These are phyloP conservation scores for Stictonetta naevosa DNA, from an alignment of 2,113 vertebrate species.

Conservation along the genomic window DNA sequence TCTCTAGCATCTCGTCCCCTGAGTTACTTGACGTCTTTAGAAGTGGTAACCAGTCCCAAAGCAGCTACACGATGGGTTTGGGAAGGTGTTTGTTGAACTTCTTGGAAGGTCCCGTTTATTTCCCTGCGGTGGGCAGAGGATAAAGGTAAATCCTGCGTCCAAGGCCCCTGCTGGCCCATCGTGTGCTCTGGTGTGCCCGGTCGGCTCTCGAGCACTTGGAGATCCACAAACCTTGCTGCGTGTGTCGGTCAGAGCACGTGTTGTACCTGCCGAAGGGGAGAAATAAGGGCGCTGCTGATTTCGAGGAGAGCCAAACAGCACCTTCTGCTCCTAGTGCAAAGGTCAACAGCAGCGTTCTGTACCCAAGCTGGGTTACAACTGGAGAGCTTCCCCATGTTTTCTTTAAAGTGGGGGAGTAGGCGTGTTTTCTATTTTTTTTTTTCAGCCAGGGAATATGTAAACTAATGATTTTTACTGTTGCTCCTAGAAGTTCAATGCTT, in stretches of 20 bases:
- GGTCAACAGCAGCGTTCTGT: neutral
- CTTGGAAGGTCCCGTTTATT: neutral
- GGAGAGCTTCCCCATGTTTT: neutral
- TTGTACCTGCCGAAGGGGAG: neutral
- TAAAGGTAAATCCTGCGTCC: neutral
- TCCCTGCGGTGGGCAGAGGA: neutral
- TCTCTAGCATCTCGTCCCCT: neutral
- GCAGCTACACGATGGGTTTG: neutral
- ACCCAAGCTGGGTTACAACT: neutral
- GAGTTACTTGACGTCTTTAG: neutral
- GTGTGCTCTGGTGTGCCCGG: rapidly evolving
- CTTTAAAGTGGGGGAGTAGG: neutral
- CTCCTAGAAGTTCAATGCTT: neutral
- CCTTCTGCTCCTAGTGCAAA: neutral
- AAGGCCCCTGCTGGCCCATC: neutral
- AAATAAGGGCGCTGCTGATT: neutral
- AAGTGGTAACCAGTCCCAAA: neutral
- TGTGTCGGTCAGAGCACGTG: rapidly evolving
- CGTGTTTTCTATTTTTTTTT: neutral
- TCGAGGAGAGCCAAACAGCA: neutral
- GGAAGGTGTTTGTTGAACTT: neutral
- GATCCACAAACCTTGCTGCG: neutral
- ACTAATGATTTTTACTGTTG: neutral
- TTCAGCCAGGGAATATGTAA: neutral
- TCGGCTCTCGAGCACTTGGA: neutral